Base-by-base conservation (phyloP, 2,113 vertebrate genomes). In the Bufo bufo region DNA sequence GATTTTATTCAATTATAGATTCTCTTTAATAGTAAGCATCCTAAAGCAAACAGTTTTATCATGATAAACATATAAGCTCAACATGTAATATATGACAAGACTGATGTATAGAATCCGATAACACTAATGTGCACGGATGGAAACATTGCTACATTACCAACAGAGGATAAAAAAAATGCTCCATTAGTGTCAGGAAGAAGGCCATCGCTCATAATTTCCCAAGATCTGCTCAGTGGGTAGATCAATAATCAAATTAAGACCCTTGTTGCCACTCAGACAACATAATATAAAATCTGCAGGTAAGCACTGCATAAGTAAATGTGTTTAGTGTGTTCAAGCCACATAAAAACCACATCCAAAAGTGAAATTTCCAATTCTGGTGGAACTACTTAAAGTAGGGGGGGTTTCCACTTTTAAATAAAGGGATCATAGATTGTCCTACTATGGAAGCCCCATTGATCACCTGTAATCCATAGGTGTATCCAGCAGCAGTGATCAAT, bases 121-220 rank as follows among this genome's bases (percentile, higher is more conserved):
- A 75, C 72, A 50, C 8, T 75, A 49, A 74, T 74, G 71, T 8
- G 8, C 71, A 47, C 49, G 33, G 49, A 74, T 16, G 45, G 72
- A 75, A 75, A 50, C 72, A 75, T 75, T 75, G 72, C 72, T 50
- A 19, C 3, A 75, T 75, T 10, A 10, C 47, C 19, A 75, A 13
- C 17, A 14, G 1, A 49, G 72, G 17, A 75, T 75, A 75, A 33
- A 33, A 74, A 49, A 75, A 49, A 75, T 75, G 47, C 20, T 11
- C 72, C 45, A 75, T 75, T 75, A 75, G 45, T 75, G 72, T 75
- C 72, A 75, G 72, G 72, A 75, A 75, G 33, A 50, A 75, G 47
- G 72, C 47, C 47, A 75, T 75, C 50, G 49, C 77, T 78, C 77
- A 75, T 56, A 56, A 78, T 78, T 52, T 78, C n/a, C 77, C 49